phyloP scores from a whole-genome alignment of 2,797 vertebrate species.

The Potorous gilbertii region DNA sequence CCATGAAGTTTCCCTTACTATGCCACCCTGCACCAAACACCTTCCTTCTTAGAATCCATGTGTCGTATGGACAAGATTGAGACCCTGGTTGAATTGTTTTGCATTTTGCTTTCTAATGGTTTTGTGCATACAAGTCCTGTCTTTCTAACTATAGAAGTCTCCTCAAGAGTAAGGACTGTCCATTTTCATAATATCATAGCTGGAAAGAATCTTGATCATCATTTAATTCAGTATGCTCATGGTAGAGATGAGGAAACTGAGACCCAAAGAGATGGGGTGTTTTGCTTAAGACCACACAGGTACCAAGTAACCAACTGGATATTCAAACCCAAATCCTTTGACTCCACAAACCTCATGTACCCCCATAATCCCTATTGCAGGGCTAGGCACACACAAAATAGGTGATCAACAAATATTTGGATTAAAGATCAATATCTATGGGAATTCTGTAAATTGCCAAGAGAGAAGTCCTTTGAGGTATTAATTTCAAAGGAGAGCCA shows the following conservation, averaged over 20 bases:
- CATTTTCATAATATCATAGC: background rate
- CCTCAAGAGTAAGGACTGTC: background rate
- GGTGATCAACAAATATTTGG: background rate
- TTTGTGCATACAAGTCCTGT: background rate
- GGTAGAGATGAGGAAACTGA: background rate
- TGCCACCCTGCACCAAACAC: background rate
- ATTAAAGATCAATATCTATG: background rate
- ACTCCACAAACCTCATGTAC: background rate
- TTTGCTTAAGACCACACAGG: background rate
- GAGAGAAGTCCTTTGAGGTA: background rate
- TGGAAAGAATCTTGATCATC: background rate
- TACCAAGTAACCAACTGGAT: background rate
- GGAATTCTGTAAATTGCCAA: background rate
- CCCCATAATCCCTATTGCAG: background rate
- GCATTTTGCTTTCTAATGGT: background rate
- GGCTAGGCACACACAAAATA: background rate
- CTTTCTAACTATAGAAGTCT: background rate
- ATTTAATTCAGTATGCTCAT: background rate
- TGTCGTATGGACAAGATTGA: background rate
- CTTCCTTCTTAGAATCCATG: background rate
- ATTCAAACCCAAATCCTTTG: background rate
- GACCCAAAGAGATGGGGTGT: background rate
- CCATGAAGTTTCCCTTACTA: background rate
- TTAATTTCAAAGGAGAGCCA: background rate
- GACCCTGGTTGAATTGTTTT: background rate